Conservation (phyloP, 2,888 invertebrate species). For the Eudemis profundana region DNA sequence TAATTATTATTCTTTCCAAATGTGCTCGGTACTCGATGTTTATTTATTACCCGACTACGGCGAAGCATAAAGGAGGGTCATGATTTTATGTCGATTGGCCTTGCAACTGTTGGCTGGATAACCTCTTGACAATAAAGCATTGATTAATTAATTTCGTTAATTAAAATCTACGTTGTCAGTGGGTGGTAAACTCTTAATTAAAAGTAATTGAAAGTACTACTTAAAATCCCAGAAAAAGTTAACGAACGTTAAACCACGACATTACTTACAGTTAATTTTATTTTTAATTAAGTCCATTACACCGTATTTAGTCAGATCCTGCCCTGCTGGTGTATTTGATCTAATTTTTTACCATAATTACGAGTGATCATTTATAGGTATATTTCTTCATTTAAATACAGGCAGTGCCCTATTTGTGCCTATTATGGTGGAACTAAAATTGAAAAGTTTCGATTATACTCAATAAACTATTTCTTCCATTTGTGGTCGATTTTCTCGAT, state of each 20-base stretch:
- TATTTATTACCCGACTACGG: too few species aligned
- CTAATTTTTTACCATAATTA: slow-evolving; percentile 37
- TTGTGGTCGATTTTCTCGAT: too few species aligned
- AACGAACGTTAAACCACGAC: slow-evolving; percentile 8
- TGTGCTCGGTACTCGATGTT: too few species aligned
- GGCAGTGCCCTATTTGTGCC: neutral
- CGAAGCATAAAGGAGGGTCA: too few species aligned
- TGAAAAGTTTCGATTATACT: too few species aligned
- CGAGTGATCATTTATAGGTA: slow-evolving; percentile 3
- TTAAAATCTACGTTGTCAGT: neutral
- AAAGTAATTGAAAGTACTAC: slow-evolving; percentile 4
- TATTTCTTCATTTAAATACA: slow-evolving; percentile 5
- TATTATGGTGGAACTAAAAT: too few species aligned
- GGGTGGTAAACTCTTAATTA: slow-evolving; percentile 33
- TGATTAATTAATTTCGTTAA: neutral
- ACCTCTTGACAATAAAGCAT: neutral
- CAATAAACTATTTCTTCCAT: too few species aligned
- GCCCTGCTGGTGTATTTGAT: slow-evolving; percentile 21
- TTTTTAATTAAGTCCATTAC: slow-evolving; percentile 35
- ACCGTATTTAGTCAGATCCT: slow-evolving; percentile 21
- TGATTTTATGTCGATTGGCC: neutral
- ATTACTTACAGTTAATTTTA: slow-evolving; percentile 19
- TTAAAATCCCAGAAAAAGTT: slow-evolving; percentile 17
- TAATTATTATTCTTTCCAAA: too few species aligned
- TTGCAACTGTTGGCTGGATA: neutral